Evolutionary conservation across 2,797 vertebrate genomes (phyloP), one percentile per base, ranked within the genome.

Genomic region (Enteromius unitaeniatus): DNA sequence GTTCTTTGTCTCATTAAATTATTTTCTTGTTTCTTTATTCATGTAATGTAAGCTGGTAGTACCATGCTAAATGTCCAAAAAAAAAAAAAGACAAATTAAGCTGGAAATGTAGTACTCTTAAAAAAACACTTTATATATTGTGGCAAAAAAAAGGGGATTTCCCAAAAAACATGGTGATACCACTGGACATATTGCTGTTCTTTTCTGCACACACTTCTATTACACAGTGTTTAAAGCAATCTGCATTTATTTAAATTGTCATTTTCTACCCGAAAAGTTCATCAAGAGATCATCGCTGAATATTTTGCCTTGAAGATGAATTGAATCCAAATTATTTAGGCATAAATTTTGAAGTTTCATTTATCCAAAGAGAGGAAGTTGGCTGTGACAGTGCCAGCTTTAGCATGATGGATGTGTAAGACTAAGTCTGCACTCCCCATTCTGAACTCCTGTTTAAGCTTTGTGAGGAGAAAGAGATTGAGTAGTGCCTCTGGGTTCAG

Each of bases 381-480:
- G 47, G 7, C 11, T 78, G 65, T 58, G 19, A 78, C 82, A 58
- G 72, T 53, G 45, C 49, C 51, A 37, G 53, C 37, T 83, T 82
- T 47, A 60, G 14, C 14, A 62, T 84, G 82, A 84, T 78, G n/a
- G 28, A 84, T 84, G 65, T 26, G 65, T 6, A 40, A 70, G 79
- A 58, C 14, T 69, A 55, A 69, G 51, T 78, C 37, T 78, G 40
- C 34, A 23, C 65, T 60, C 51, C 53, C 51, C 37, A 34, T 78
- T 9, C 74, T 78, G 55, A 70, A 78, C 82, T 84, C 37, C 64
- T 77, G 73, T 67, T 83, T 77, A 83, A 83, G 81, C 73, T 77
- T 76, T 47, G 49, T 4, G 60, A 68, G 45, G 31, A 53, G n/a
- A 77, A 34, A 60, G 26, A 78, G 65, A 83, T 49, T 70, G 28